Conservation (phyloP, 2,888 invertebrate species). For the Nematopogon swammerdamellus region DNA sequence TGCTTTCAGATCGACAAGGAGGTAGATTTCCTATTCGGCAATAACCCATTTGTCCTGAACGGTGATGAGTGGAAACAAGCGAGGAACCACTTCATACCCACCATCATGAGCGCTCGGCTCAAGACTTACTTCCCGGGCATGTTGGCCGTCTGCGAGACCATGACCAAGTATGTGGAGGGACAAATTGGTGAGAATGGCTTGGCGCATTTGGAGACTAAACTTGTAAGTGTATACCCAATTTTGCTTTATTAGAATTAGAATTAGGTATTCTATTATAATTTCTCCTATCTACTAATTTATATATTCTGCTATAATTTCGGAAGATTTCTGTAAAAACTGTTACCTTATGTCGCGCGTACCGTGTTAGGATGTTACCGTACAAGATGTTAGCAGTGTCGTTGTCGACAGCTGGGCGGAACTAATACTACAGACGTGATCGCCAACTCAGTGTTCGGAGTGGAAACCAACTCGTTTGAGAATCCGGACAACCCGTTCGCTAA, state of each 20-base stretch:
- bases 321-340: no score
- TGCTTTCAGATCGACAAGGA: conserved; percentile 9
- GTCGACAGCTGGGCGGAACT: conserved; percentile 9
- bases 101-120: conserved; percentile 13
- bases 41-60: conserved; percentile 19
- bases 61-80: conserved; percentile 19
- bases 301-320: no score
- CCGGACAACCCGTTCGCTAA: conserved; percentile 10
- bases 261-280: no score
- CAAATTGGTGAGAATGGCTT: not conserved
- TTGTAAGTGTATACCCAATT: conserved; percentile 5
- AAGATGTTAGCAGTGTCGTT: no score
- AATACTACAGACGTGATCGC: conserved; percentile 14
- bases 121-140: conserved; percentile 10
- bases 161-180: conserved; percentile 7
- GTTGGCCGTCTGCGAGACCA: conserved; percentile 7
- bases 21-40: conserved; percentile 15
- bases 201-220: conserved; percentile 6
- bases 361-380: no score
- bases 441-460: conserved; percentile 12
- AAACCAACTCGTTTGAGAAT: conserved; percentile 11
- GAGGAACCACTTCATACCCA: conserved; percentile 14
- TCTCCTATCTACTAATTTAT: no score
- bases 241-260: no score
- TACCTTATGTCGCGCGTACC: no score